phyloP scores from a whole-genome alignment of 2,888 invertebrate genomes.

The Acronicta psi region DNA sequence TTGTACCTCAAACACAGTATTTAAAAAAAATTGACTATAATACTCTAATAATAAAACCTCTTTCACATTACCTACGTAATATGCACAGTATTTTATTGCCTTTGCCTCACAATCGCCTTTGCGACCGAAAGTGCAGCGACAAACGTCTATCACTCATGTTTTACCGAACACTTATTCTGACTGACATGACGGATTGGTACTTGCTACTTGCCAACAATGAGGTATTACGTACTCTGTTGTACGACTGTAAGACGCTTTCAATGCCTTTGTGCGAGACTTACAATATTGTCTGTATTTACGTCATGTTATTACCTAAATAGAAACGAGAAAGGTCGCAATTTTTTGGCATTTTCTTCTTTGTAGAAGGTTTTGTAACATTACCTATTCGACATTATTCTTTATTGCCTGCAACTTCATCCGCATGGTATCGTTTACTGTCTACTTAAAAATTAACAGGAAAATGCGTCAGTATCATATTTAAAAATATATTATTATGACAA shows the following conservation, averaged over 20 bases:
- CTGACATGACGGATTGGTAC: conserved; percentile 53
- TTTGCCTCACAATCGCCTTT: conserved; percentile 40
- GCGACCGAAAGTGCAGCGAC: conserved; percentile 38
- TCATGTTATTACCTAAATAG: conserved; percentile 17
- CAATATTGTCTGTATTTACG: conserved; percentile 12
- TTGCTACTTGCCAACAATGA: conserved; percentile 17
- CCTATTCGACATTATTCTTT: neutral
- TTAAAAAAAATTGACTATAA: too few relatives aligned
- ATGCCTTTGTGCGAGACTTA: conserved; percentile 9
- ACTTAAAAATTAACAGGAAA: too few relatives aligned
- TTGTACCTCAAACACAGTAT: too few relatives aligned
- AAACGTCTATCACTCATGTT: conserved; percentile 48
- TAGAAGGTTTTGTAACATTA: neutral
- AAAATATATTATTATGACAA: too few relatives aligned
- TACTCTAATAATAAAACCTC: conserved; percentile 13
- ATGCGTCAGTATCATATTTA: too few relatives aligned
- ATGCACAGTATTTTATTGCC: conserved; percentile 37
- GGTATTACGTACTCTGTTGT: conserved; percentile 41
- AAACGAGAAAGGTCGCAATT: neutral
- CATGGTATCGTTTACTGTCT: too few relatives aligned
- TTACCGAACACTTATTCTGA: conserved; percentile 45
- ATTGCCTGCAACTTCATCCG: too few relatives aligned
- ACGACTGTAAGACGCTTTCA: conserved; percentile 11
- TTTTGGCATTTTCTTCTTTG: neutral
- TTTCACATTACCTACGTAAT: conserved; percentile 21